These are phyloP conservation scores for Halcyon badia DNA, from an alignment of 2,797 vertebrate genomes.

Conservation along the genomic window DNA sequence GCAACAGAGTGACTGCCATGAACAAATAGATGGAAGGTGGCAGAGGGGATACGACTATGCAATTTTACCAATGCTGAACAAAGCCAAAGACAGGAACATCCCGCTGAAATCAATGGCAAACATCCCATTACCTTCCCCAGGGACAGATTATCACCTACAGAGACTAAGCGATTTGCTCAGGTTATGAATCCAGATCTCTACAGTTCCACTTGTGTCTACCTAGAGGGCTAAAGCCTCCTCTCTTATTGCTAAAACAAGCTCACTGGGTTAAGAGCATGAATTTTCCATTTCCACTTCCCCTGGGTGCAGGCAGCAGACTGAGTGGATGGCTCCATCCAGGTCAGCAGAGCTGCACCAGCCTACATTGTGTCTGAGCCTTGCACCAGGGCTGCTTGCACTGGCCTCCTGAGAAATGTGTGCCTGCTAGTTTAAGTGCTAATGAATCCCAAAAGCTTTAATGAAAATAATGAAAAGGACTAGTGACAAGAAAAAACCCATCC, in stretches of 20 bases:
- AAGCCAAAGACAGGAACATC: background rate
- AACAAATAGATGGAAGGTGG: background rate
- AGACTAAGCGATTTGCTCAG: background rate
- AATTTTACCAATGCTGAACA: background rate
- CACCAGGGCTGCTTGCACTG: rapidly evolving
- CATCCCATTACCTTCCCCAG: background rate
- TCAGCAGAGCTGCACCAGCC: background rate
- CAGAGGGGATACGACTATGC: background rate
- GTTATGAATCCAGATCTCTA: background rate
- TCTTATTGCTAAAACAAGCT: background rate
- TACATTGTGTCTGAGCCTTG: rapidly evolving
- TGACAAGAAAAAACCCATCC: rapidly evolving
- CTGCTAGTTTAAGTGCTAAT: background rate
- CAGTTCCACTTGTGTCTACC: background rate
- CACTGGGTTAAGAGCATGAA: background rate
- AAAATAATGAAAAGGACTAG: background rate
- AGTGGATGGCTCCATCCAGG: background rate
- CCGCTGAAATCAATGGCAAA: background rate
- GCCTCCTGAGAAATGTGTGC: background rate
- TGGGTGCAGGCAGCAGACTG: rapidly evolving
- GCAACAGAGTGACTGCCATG: background rate
- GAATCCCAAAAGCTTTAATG: background rate
- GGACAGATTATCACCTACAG: background rate
- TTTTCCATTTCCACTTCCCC: background rate
- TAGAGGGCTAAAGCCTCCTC: background rate